Evolutionary conservation across 2,113 vertebrate species (phyloP).

Genomic region (Indicator maculatus): DNA sequence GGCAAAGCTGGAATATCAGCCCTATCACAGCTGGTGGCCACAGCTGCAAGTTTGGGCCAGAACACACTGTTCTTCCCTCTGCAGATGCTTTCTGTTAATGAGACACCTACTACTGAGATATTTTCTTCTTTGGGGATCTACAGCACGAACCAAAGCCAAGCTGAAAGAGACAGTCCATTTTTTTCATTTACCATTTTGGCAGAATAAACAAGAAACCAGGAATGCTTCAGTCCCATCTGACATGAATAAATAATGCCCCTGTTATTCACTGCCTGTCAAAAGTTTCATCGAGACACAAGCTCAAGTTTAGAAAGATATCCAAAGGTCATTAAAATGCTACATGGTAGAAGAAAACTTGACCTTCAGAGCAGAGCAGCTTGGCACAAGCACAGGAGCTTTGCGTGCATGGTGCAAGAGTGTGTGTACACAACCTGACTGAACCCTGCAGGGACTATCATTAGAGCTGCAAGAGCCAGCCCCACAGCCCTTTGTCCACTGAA

Average conservation of each 20-base stretch:
- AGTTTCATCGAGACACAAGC: conserved; percentile 14
- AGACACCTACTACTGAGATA: not conserved
- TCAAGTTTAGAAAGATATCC: not conserved
- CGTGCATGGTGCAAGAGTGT: not conserved
- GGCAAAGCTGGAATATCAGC: not conserved
- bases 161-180: conserved; percentile 9
- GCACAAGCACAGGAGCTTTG: not conserved
- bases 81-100: conserved; percentile 36
- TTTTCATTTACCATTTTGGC: conserved; percentile 18
- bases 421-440: not conserved
- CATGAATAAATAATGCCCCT: conserved; percentile 38
- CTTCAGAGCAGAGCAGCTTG: not conserved
- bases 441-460: not conserved
- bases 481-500: not conserved
- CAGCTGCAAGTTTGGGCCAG: conserved; percentile 37
- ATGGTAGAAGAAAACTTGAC: not conserved
- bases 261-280: conserved; percentile 34
- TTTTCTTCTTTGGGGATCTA: conserved; percentile 21
- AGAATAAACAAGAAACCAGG: conserved; percentile 41
- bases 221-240: not conserved
- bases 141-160: not conserved
- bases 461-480: not conserved
- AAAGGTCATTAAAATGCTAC: conserved; percentile 14
- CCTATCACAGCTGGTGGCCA: conserved; percentile 38
- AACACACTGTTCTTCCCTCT: conserved; percentile 27